Evolutionary conservation across 2,888 invertebrate genomes (phyloP), one percentile per base, ranked within the genome.

Genomic region (Leptinotarsa juncta): DNA sequence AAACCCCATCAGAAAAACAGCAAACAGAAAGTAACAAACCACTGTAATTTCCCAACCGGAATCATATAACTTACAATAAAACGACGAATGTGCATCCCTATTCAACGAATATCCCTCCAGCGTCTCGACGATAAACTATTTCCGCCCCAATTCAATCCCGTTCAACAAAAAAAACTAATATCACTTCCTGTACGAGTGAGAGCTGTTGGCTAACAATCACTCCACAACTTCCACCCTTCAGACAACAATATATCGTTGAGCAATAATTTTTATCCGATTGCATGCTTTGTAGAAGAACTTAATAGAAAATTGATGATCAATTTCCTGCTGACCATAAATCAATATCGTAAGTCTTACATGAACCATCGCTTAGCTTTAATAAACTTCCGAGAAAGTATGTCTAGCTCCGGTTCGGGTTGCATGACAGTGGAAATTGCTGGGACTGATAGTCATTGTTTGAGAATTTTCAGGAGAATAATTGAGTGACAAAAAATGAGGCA

Each of bases 241-340:
- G 68, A 71, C 68, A 76, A 76, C 71, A 73, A 67, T 68, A 70
- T 60, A 76, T 68, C 71, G 76, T 69, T 65, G 15, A 51, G 48
- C 67, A 70, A 70, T 72, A 76, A 72, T 73, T 76, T 76, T 75
- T 73, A 72, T 78, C 76, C 68, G 75, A 75, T 78, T 77, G 74
- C 67, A 75, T 67, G 73, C 68, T 68, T 73, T 71, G 72, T 72
- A 73, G 57, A 68, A 65, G 65, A 71, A 67, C 67, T 70, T 75
- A 70, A 76, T 78, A 76, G 75, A 78, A 78, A 78, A 78, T 78
- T 78, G 78, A 78, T 78, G 78, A 75, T 77, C 76, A 76, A 78
- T 78, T 78, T 78, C 76, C 78, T 62, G 76, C 75, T 67, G 53
- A 65, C 70, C 70, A 75, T 77, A 73, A 78, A 78, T 78, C 78